Conservation (phyloP, 2,888 invertebrate genomes). For the Ophraella communa region DNA sequence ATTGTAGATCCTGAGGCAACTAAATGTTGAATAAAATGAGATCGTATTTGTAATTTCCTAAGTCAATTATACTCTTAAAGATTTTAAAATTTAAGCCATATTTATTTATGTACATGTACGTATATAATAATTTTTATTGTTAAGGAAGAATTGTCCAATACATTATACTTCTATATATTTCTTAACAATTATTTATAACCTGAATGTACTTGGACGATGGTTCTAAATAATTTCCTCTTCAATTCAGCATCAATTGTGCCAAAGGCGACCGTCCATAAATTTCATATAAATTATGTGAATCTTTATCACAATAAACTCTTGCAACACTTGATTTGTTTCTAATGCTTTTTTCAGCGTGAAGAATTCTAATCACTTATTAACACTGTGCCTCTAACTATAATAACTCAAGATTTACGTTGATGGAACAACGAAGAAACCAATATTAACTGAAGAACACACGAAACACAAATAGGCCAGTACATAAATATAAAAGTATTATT, state of each 20-base stretch:
- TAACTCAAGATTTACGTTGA: conserved; percentile 19
- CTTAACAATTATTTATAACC: not conserved
- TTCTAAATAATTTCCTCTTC: conserved; percentile 3
- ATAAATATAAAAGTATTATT: not conserved
- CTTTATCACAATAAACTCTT: conserved; percentile 23
- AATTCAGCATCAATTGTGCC: conserved; percentile 3
- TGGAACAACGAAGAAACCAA: conserved; percentile 18
- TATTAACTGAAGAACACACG: conserved; percentile 12
- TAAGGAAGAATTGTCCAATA: not conserved
- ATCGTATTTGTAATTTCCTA: too few species aligned
- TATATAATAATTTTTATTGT: not conserved
- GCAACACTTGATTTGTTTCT: conserved; percentile 25
- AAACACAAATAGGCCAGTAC: conserved; percentile 5
- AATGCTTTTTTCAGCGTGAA: conserved; percentile 22
- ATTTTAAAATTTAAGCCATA: not conserved
- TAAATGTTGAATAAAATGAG: too few species aligned
- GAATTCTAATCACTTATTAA: conserved; percentile 25
- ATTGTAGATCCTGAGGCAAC: too few species aligned
- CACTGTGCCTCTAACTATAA: conserved; percentile 20
- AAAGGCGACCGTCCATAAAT: conserved; percentile 12
- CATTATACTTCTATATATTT: not conserved
- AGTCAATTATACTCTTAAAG: not conserved
- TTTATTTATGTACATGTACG: not conserved
- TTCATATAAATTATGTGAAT: conserved; percentile 22
- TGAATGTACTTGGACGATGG: not conserved